These are phyloP conservation scores for Drosophila kuntzei DNA, from an alignment of 2,888 invertebrate genomes.

Conservation along the genomic window DNA sequence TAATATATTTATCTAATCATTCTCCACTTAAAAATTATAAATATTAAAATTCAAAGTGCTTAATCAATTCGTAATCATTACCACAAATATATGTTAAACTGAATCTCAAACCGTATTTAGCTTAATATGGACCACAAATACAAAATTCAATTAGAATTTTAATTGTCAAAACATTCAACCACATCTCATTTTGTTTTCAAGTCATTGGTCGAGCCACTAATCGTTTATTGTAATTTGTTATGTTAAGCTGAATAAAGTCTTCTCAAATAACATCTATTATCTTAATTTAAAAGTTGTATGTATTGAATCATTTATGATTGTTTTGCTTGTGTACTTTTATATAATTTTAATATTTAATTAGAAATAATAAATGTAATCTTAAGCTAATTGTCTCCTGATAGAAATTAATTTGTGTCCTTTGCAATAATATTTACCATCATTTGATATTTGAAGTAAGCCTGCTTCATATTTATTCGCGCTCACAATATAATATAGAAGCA, in stretches of 20 bases:
- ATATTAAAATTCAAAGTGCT: no score
- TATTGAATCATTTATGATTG: not conserved
- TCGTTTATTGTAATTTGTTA: not conserved
- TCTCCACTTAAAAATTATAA: no score
- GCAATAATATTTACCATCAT: not conserved
- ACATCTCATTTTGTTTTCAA: slow-evolving; percentile 7
- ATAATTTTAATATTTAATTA: not conserved
- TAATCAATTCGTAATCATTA: not conserved
- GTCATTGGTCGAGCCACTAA: not conserved
- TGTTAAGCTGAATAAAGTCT: slow-evolving; percentile 14
- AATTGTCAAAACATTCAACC: slow-evolving; percentile 13
- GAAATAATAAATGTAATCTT: not conserved
- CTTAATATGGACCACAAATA: not conserved
- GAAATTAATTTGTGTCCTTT: not conserved
- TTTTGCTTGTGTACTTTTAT: not conserved
- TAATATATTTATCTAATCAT: no score
- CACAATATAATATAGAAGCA: no score
- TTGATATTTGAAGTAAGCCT: not conserved
- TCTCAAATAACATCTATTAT: no score
- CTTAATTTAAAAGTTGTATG: not conserved
- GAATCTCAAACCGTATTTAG: not conserved
- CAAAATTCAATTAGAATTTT: not conserved
- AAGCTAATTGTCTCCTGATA: not conserved
- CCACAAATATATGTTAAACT: not conserved
- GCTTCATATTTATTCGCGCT: not conserved